phyloP scores from a whole-genome alignment of 2,888 invertebrate genomes.

The Macrosoma leucophasiata region DNA sequence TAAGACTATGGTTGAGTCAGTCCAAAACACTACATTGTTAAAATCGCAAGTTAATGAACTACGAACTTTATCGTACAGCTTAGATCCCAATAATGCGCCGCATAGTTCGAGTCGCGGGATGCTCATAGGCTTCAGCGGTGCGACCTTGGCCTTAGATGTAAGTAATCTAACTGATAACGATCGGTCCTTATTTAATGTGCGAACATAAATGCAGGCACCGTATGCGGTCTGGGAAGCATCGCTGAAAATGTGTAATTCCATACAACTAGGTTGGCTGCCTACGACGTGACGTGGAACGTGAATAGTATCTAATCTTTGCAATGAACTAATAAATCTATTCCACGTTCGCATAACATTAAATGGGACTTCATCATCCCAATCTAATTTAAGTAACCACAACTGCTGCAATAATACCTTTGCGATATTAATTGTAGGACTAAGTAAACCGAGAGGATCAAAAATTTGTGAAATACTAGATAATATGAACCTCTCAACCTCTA shows the following conservation, averaged over 20 bases:
- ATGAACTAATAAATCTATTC: constrained; percentile 5
- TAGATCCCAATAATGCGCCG: constrained; percentile 26
- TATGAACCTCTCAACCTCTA: no score
- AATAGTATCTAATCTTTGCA: constrained; percentile 7
- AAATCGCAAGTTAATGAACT: constrained; percentile 16
- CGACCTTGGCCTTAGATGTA: constrained; percentile 13
- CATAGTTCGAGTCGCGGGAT: constrained; percentile 23
- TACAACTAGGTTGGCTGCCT: background rate
- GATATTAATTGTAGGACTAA: no score
- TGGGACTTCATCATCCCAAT: constrained; percentile 8
- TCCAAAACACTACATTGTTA: constrained; percentile 22
- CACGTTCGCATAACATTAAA: background rate
- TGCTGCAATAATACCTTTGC: no score
- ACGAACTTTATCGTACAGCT: constrained; percentile 19
- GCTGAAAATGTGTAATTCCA: constrained; percentile 25
- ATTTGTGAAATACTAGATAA: no score
- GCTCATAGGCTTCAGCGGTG: constrained; percentile 7
- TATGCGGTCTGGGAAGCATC: constrained; percentile 26
- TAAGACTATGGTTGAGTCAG: constrained; percentile 24
- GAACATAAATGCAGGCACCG: constrained; percentile 27
- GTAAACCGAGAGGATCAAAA: no score
- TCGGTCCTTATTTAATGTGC: constrained; percentile 21
- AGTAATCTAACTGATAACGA: constrained; percentile 25
- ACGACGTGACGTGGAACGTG: constrained; percentile 15
- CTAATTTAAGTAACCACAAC: no score